Conservation (phyloP, 2,113 vertebrate species). For the Sialia sialis region DNA sequence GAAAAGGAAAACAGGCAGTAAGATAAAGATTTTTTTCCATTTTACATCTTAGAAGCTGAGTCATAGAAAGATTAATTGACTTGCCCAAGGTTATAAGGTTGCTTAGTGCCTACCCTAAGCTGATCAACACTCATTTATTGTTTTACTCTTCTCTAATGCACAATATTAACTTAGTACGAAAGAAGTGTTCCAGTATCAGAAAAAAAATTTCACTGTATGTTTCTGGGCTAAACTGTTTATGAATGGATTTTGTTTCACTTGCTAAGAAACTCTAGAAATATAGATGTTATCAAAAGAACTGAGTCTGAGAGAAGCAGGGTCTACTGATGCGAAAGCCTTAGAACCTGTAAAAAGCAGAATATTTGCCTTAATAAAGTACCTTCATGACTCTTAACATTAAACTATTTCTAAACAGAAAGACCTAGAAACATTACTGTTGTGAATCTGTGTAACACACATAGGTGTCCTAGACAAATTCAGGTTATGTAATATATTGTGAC, state of each 20-base stretch:
- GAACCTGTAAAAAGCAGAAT: background rate
- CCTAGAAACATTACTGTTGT: background rate
- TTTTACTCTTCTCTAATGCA: background rate
- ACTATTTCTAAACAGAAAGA: background rate
- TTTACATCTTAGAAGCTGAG: constrained; percentile 15
- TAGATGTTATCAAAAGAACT: background rate
- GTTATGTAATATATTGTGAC: background rate
- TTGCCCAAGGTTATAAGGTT: background rate
- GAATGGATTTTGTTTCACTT: background rate
- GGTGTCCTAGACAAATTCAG: background rate
- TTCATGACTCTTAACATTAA: background rate
- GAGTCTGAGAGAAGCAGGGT: background rate
- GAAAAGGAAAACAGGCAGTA: background rate
- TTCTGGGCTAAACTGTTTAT: background rate
- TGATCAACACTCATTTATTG: background rate
- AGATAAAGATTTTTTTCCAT: background rate
- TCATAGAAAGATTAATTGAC: background rate
- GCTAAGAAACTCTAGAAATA: background rate
- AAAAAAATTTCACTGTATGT: background rate
- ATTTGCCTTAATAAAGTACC: background rate
- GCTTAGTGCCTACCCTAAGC: background rate
- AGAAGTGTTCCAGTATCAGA: background rate
- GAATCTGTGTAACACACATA: background rate
- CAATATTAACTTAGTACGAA: background rate
- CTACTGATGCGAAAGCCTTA: background rate